These are phyloP conservation scores for Acanthopagrus latus DNA, from an alignment of 2,797 vertebrate species.

Conservation along the genomic window DNA sequence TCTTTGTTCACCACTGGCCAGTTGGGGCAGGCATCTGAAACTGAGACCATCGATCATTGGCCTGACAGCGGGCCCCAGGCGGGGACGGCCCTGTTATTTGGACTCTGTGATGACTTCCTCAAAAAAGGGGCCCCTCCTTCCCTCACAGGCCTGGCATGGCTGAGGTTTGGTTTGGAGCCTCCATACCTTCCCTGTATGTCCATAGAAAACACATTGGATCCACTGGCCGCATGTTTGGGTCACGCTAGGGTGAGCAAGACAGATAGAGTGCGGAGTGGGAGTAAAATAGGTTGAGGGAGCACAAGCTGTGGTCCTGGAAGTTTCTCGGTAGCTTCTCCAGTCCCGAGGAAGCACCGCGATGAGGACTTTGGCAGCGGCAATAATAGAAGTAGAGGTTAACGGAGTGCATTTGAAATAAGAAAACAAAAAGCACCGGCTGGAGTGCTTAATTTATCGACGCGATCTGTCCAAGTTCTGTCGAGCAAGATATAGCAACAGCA, in stretches of 20 bases:
- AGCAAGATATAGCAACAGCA: constrained; percentile 42
- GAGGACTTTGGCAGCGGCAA: constrained; percentile 57
- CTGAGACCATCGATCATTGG: constrained; percentile 82
- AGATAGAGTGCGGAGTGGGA: constrained; percentile 76
- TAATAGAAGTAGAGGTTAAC: constrained; percentile 56
- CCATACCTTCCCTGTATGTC: constrained; percentile 75
- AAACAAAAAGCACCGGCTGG: constrained; percentile 58
- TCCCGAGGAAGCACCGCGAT: constrained; percentile 31
- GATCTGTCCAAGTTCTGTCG: constrained; percentile 55
- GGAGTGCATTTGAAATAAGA: constrained; percentile 45
- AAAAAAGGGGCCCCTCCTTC: constrained; percentile 78
- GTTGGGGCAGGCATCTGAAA: constrained; percentile 76
- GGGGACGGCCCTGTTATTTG: constrained; percentile 84
- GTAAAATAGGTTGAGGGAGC: constrained; percentile 62
- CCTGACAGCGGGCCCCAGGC: constrained; percentile 84
- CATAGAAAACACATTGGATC: constrained; percentile 73
- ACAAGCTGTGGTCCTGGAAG: constrained; percentile 60
- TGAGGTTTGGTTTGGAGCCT: constrained; percentile 84
- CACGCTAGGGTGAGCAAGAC: constrained; percentile 79
- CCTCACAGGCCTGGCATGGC: constrained; percentile 79
- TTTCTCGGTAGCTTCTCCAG: constrained; percentile 59
- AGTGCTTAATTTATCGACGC: constrained; percentile 55
- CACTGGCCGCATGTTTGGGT: constrained; percentile 79
- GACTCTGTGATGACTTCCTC: constrained; percentile 84
- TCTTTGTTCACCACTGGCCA: constrained; percentile 82